Conservation (phyloP, 2,888 invertebrate genomes). For the Chydorus sphaericus region DNA sequence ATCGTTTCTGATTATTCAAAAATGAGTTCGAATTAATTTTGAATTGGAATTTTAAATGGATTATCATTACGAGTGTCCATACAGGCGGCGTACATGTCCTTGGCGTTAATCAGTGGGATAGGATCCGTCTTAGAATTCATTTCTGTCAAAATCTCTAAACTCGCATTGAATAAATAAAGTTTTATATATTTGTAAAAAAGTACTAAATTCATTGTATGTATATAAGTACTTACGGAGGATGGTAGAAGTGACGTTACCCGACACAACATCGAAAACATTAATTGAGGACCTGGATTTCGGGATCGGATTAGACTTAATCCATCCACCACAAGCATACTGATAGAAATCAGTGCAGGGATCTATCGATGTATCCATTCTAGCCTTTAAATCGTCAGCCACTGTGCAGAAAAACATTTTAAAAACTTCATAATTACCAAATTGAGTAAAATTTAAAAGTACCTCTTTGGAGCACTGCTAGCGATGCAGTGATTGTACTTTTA, state of each 20-base stretch:
- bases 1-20: conserved; percentile 3
- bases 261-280: too few relatives aligned
- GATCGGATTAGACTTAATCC: conserved; percentile 29
- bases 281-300: conserved; percentile 24
- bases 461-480: too few relatives aligned
- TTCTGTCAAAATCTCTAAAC: background rate
- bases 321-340: conserved; percentile 34
- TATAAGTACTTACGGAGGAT: too few relatives aligned
- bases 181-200: background rate
- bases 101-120: conserved; percentile 46
- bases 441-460: too few relatives aligned
- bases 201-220: too few relatives aligned
- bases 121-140: conserved; percentile 31
- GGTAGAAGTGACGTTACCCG: too few relatives aligned
- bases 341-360: conserved; percentile 36
- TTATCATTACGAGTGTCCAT: conserved; percentile 42
- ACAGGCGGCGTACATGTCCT: conserved; percentile 51
- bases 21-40: background rate
- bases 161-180: background rate
- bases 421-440: too few relatives aligned
- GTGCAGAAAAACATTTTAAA: too few relatives aligned
- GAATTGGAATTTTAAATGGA: background rate
- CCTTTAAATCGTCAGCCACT: conserved; percentile 22
- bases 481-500: too few relatives aligned
- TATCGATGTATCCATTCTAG: conserved; percentile 26